Evolutionary conservation across 2,888 invertebrate species (phyloP), one percentile per base, ranked within the genome.

Genomic region (Steinernema scapterisci): DNA sequence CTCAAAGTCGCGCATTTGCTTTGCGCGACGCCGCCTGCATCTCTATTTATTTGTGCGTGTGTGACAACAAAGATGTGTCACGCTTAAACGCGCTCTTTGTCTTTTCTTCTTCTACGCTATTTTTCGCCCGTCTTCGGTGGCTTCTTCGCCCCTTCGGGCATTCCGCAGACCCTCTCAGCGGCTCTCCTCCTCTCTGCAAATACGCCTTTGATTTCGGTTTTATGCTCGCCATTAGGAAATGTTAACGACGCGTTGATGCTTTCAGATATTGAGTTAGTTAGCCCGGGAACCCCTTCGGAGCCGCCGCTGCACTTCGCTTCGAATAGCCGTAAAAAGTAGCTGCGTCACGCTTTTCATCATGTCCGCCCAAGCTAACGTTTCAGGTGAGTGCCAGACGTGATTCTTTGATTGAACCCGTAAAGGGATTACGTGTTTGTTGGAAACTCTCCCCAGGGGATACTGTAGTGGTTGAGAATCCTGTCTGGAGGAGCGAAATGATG

Each of bases 221-320:
- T 63, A 63, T 63, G 31, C 63, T 63, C 63, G 63, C 63, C 63
- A 63, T 63, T 63, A 63, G 63, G 63, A 63, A 63, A 63, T 63
- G 63, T 63, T 63, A 63, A 63, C 63, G 63, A 63, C 31, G 63
- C 63, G 63, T 27, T 31, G 63, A 63, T 63, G 63, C 63, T 31
- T 63, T 63, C 63, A 63, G 63, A 63, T 63, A 63, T 63, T 31
- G 63, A 63, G 63, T 63, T 63, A 25, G 63, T 52, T 52, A 52
- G 52, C 11, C 52, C 48, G 38, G 38, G 38, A 38, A 38, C 38
- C 38, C 38, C 38, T 38, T 38, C 38, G 9, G 38, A 38, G 38
- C 38, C 38, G 38, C 48, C 48, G 16, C 63, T 63, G 16, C 31
- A 31, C 16, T 31, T 25, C 63, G 1, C 38, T 27, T 31, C 31